phyloP scores from a whole-genome alignment of 64 coral and sea anemone species.

The Catalaphyllia jardinei region DNA sequence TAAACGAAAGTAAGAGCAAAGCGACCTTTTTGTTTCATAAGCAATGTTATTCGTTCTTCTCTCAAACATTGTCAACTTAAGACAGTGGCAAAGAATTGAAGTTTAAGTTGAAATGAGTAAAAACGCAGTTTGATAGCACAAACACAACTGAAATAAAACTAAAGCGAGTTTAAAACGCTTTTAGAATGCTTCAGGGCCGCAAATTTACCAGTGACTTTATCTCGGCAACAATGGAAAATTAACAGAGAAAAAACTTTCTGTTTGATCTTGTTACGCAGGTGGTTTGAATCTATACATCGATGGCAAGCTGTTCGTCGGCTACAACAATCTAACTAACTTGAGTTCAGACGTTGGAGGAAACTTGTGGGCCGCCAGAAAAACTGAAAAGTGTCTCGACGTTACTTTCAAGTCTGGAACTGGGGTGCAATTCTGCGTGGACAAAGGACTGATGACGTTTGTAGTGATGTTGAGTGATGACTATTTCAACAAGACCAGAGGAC shows the following conservation, averaged over 20 bases:
- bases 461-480: background rate
- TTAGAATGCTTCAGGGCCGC: no score
- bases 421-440: conserved; percentile 35
- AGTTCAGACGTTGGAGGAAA: conserved; percentile 20
- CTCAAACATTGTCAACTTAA: background rate
- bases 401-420: conserved; percentile 32
- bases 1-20: background rate
- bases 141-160: no score
- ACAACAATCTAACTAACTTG: background rate
- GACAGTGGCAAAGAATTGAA: no score
- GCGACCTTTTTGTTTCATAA: background rate
- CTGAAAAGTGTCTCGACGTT: background rate
- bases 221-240: no score
- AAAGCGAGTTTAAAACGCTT: no score
- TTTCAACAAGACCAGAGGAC: conserved; percentile 49
- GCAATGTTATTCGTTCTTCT: background rate
- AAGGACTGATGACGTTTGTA: conserved; percentile 20
- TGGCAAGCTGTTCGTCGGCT: background rate
- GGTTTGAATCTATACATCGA: conserved; percentile 9
- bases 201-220: no score
- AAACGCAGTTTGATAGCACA: no score
- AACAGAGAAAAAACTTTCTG: no score
- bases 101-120: no score
- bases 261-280: background rate
- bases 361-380: background rate